phyloP scores from a whole-genome alignment of 1,140 invertebrate genomes.

The Trichoplusia ni region DNA sequence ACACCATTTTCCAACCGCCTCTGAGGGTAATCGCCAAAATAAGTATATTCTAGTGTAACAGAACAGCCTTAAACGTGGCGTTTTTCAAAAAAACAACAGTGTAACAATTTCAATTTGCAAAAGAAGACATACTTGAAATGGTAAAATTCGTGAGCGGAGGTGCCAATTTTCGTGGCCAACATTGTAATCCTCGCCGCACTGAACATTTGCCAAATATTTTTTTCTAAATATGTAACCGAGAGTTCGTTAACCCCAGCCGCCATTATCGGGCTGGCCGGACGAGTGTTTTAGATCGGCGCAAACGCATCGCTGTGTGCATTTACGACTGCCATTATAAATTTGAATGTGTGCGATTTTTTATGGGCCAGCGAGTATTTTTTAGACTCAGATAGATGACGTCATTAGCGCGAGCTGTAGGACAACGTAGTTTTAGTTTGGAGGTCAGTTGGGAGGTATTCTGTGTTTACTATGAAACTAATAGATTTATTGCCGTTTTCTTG shows the following conservation, averaged over 20 bases:
- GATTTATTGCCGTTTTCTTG: too few species aligned
- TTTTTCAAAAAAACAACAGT: too few species aligned
- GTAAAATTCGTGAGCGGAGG: too few species aligned
- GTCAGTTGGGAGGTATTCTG: background rate
- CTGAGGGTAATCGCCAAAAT: too few species aligned
- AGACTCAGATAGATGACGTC: slow-evolving; percentile 20
- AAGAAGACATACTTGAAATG: too few species aligned
- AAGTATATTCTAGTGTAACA: too few species aligned
- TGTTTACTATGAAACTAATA: background rate
- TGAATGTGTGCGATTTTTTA: slow-evolving; percentile 38
- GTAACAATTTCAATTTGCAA: too few species aligned
- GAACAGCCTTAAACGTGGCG: too few species aligned
- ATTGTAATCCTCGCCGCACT: slow-evolving; percentile 46
- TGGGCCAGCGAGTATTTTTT: slow-evolving; percentile 42
- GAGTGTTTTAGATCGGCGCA: slow-evolving; percentile 70
- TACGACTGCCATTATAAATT: slow-evolving; percentile 12
- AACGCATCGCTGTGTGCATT: slow-evolving; percentile 44
- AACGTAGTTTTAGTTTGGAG: background rate
- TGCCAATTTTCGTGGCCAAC: slow-evolving; percentile 24
- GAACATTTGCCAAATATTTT: slow-evolving; percentile 79
- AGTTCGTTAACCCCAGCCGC: slow-evolving; percentile 62
- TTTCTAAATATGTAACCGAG: slow-evolving; percentile 78
- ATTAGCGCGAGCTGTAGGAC: background rate
- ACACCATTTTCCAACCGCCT: too few species aligned
- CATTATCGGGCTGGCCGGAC: slow-evolving; percentile 64